Conservation (phyloP, 2,888 invertebrate genomes). For the Lepidocyrtoides sp. region DNA sequence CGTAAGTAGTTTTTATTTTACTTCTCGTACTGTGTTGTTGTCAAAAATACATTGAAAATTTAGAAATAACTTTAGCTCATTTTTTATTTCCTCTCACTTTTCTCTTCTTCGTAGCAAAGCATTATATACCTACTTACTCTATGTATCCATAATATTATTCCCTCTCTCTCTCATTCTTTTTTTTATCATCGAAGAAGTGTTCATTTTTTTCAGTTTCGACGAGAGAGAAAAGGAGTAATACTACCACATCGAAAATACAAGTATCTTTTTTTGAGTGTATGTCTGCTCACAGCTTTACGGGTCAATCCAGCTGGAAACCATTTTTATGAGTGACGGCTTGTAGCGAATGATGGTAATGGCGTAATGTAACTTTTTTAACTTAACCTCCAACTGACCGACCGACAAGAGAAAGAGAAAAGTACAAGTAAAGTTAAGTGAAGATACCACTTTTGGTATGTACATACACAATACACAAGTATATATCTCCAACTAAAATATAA, state of each 20-base stretch:
- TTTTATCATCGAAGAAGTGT: neutral
- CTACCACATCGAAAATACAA: slow-evolving; percentile 7
- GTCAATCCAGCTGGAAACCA: slow-evolving; percentile 78
- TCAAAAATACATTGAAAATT: slow-evolving; percentile 68
- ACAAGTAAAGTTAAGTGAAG: neutral
- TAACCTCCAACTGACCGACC: slow-evolving; percentile 70
- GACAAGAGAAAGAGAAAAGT: slow-evolving; percentile 32
- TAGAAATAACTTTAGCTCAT: slow-evolving; percentile 64
- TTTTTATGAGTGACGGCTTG: slow-evolving; percentile 79
- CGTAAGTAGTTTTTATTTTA: neutral
- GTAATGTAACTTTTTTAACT: slow-evolving; percentile 70
- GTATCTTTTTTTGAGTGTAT: neutral
- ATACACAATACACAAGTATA: neutral
- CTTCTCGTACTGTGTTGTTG: slow-evolving; percentile 41
- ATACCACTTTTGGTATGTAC: too few relatives aligned
- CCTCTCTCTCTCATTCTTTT: neutral
- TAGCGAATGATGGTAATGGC: slow-evolving; percentile 76
- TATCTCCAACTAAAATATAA: neutral
- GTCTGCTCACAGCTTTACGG: slow-evolving; percentile 60
- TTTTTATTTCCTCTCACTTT: slow-evolving; percentile 50
- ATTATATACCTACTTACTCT: neutral
- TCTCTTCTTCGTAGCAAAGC: neutral
- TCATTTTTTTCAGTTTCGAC: slow-evolving; percentile 13
- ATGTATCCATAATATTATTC: neutral
- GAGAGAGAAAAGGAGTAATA: neutral